These are phyloP conservation scores for Cavia aperea DNA, from an alignment of 2,113 vertebrate genomes.

Conservation along the genomic window DNA sequence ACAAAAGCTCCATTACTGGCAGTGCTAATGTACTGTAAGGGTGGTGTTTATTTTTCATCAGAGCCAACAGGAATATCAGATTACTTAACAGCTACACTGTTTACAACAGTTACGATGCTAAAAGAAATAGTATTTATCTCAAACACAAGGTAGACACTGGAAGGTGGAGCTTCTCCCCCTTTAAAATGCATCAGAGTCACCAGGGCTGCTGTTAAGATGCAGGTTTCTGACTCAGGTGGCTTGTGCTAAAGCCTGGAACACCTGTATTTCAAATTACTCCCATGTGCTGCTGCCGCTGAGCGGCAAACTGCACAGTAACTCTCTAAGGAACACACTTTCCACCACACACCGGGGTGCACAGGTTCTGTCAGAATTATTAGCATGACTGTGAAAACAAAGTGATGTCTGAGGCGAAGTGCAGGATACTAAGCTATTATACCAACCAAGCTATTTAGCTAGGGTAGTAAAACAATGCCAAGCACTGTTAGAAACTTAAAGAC, in stretches of 20 bases:
- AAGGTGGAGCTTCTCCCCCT: neutral
- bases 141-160: neutral
- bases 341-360: neutral
- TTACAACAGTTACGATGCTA: neutral
- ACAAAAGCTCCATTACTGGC: conserved; percentile 70
- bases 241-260: neutral
- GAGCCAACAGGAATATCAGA: neutral
- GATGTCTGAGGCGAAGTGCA: neutral
- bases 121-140: neutral
- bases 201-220: neutral
- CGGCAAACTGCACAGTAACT: neutral
- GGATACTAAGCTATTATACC: neutral
- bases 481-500: neutral
- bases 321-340: neutral
- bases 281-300: neutral
- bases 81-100: neutral
- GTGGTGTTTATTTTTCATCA: conserved; percentile 63
- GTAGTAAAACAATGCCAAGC: neutral
- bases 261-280: neutral
- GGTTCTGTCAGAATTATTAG: neutral
- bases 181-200: neutral
- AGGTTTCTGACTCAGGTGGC: neutral
- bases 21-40: conserved; percentile 62
- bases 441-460: neutral
- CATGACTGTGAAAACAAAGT: neutral